A percentile compares a stretch with the other conserved stretches of the same genome.
Evolutionary conservation across 1,140 invertebrate genomes (phyloP).

Genomic region (Nylanderia fulva): DNA sequence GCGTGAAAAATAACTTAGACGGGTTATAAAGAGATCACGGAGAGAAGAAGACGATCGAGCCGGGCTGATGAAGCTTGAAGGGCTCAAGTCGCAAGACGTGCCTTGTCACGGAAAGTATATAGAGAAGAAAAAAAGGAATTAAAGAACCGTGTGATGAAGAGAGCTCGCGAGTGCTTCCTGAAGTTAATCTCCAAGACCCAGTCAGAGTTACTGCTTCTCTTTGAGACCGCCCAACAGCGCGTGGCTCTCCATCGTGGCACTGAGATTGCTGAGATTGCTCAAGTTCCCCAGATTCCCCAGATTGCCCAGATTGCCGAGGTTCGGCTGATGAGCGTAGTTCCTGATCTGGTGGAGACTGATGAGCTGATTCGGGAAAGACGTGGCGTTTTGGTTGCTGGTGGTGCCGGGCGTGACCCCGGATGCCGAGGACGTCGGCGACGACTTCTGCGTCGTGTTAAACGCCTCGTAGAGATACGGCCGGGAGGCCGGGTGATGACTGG

Average conservation of each 20-base stretch:
- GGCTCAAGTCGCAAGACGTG: constrained; percentile 30
- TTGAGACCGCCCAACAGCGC: constrained; percentile 83
- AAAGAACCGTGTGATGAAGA: constrained; percentile 33
- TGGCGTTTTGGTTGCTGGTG: constrained; percentile 86
- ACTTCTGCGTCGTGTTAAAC: constrained; percentile 90
- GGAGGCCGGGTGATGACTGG: constrained; percentile 89
- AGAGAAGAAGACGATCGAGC: constrained; percentile 38
- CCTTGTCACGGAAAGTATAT: constrained; percentile 38
- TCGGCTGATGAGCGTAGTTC: constrained; percentile 97
- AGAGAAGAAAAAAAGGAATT: constrained; percentile 57
- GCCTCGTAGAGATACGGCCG: constrained; percentile 97
- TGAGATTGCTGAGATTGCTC: constrained; percentile 82
- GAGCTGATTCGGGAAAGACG: constrained; percentile 96
- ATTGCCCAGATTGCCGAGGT: constrained; percentile 85
- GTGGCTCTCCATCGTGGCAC: constrained; percentile 83
- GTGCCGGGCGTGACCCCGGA: constrained; percentile 77
- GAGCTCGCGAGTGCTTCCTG: constrained; percentile 32
- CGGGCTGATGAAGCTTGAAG: constrained; percentile 37
- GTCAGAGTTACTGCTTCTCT: constrained; percentile 82
- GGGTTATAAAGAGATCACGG: constrained; percentile 49
- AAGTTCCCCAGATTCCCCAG: constrained; percentile 83
- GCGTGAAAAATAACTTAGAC: constrained; percentile 29
- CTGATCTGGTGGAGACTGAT: constrained; percentile 98
- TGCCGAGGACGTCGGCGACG: constrained; percentile 81
- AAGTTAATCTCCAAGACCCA: constrained; percentile 65